A percentile compares a stretch with the other conserved stretches of the same genome.
Conservation (phyloP, 2,113 vertebrate genomes). For the Apteryx owenii region DNA sequence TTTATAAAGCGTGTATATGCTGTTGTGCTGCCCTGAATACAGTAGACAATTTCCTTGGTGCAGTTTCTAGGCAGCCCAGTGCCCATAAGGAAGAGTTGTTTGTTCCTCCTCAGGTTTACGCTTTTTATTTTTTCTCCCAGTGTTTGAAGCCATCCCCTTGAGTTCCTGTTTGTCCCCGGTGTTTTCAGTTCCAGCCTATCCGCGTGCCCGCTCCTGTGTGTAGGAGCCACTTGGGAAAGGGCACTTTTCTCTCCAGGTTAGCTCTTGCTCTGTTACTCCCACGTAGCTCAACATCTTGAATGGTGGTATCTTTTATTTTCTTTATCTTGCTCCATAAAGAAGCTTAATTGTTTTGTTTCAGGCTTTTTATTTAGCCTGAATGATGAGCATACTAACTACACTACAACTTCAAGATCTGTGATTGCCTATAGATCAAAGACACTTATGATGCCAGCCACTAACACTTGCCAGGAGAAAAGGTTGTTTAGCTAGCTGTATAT, state of each 20-base stretch:
- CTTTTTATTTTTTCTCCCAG: neutral
- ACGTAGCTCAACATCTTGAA: neutral
- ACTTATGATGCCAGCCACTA: neutral
- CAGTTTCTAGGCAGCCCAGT: neutral
- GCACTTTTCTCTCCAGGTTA: neutral
- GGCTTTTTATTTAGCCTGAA: neutral
- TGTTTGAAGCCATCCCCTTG: neutral
- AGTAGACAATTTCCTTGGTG: neutral
- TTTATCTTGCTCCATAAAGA: constrained; percentile 1
- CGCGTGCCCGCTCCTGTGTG: neutral
- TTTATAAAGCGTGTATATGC: neutral
- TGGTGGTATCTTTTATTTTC: neutral
- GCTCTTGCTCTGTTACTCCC: neutral
- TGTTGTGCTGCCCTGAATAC: neutral
- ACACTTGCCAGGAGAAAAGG: accelerated
- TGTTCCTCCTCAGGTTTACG: neutral
- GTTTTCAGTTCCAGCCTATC: neutral
- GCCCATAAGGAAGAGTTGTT: neutral
- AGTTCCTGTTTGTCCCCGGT: neutral
- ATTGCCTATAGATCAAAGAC: neutral
- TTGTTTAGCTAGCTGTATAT: neutral
- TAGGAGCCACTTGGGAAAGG: neutral
- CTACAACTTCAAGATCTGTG: neutral
- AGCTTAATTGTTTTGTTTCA: constrained; percentile 30
- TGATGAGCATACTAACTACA: neutral